Evolutionary conservation across 2,888 invertebrate genomes (phyloP).

Genomic region (Brachypalpus laphriformis): DNA sequence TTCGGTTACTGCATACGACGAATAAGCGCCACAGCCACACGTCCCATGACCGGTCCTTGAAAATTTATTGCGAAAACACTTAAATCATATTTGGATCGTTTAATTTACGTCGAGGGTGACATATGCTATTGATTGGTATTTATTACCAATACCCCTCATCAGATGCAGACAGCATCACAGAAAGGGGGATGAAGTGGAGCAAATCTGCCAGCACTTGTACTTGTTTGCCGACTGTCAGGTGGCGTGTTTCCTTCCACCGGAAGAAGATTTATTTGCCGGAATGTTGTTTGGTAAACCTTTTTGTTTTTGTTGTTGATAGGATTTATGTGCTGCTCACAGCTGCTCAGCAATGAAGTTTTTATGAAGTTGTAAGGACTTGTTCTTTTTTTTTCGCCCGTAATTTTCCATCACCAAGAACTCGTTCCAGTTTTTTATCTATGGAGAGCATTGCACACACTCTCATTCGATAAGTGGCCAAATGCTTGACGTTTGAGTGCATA

Average conservation of each 20-base stretch:
- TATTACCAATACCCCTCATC: slow-evolving; percentile 76
- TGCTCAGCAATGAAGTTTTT: slow-evolving; percentile 62
- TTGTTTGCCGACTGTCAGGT: slow-evolving; percentile 60
- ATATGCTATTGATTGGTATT: slow-evolving; percentile 82
- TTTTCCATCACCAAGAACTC: background rate
- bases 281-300: slow-evolving; percentile 68
- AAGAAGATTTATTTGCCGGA: slow-evolving; percentile 66
- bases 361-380: slow-evolving; percentile 57
- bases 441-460: slow-evolving; percentile 41
- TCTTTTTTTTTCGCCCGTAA: background rate
- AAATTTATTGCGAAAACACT: slow-evolving; percentile 76
- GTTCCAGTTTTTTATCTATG: slow-evolving; percentile 54
- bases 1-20: background rate
- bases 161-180: slow-evolving; percentile 4
- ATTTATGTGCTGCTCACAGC: slow-evolving; percentile 65
- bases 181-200: slow-evolving; percentile 63
- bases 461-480: slow-evolving; percentile 26
- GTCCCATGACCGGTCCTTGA: slow-evolving; percentile 37
- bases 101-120: slow-evolving; percentile 77
- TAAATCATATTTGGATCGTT: slow-evolving; percentile 76
- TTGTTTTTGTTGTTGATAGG: slow-evolving; percentile 8
- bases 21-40: slow-evolving; percentile 29
- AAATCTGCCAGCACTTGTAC: slow-evolving; percentile 30
- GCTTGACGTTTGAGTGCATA: slow-evolving; percentile 50
- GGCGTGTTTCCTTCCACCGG: slow-evolving; percentile 51